Conservation (phyloP, 2,113 vertebrate genomes). For the Odontesthes bonariensis region DNA sequence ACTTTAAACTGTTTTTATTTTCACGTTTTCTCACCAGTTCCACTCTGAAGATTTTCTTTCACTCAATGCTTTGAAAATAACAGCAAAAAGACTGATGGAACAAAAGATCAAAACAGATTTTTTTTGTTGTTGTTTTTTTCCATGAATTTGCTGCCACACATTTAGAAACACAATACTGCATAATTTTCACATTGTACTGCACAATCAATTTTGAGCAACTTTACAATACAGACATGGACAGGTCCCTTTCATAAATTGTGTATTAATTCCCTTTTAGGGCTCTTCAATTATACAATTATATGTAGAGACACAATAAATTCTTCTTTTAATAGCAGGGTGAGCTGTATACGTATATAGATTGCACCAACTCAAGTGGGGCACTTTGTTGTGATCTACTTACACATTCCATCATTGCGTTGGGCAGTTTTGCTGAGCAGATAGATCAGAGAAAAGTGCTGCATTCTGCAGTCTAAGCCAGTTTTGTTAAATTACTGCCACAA, state of each 20-base stretch:
- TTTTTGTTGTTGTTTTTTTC: neutral
- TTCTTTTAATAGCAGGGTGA: slow-evolving; percentile 55
- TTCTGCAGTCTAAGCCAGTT: slow-evolving; percentile 45
- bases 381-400: slow-evolving; percentile 57
- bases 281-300: slow-evolving; percentile 33
- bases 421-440: slow-evolving; percentile 38
- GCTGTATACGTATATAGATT: slow-evolving; percentile 38
- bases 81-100: slow-evolving; percentile 30
- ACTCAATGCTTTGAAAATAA: slow-evolving; percentile 36
- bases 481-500: slow-evolving; percentile 44
- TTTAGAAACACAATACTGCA: slow-evolving; percentile 65
- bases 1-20: slow-evolving; percentile 1
- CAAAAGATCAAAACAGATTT: slow-evolving; percentile 41
- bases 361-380: slow-evolving; percentile 41
- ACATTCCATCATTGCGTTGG: slow-evolving; percentile 41
- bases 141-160: slow-evolving; percentile 37
- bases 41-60: slow-evolving; percentile 28
- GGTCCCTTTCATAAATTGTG: slow-evolving; percentile 26
- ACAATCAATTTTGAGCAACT: slow-evolving; percentile 62
- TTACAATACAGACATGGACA: slow-evolving; percentile 51
- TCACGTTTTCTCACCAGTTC: slow-evolving; percentile 14
- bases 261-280: slow-evolving; percentile 29
- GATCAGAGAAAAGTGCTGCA: slow-evolving; percentile 52
- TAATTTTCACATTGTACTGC: slow-evolving; percentile 60
- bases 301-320: slow-evolving; percentile 9